phyloP scores from a whole-genome alignment of 2,113 vertebrate genomes.

The Psophia crepitans region DNA sequence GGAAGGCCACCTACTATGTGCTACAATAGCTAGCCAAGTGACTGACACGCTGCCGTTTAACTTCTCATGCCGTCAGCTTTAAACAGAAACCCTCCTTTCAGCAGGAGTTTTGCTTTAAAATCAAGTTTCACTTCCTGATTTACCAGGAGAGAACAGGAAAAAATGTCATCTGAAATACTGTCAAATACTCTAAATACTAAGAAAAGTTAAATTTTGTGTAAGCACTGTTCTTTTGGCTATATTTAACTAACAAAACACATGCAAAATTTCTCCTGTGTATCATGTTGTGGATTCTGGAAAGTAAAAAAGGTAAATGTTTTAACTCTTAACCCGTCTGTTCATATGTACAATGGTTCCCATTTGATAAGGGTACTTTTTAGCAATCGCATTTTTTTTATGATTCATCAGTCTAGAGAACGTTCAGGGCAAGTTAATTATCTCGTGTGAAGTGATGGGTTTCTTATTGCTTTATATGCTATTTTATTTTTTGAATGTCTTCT shows the following conservation, averaged over 20 bases:
- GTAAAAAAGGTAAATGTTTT: neutral
- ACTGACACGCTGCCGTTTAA: slow-evolving; percentile 8
- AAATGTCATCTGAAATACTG: neutral
- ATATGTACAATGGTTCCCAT: neutral
- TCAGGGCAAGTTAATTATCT: neutral
- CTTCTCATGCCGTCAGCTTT: neutral
- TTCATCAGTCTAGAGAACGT: neutral
- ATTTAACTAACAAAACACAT: neutral
- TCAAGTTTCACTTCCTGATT: neutral
- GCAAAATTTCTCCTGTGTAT: neutral
- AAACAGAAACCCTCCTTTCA: neutral
- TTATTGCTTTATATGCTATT: neutral
- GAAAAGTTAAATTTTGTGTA: neutral
- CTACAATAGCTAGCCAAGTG: slow-evolving; percentile 4
- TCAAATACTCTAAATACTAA: neutral
- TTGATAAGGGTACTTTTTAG: neutral
- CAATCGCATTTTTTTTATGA: neutral
- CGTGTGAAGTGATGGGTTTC: neutral
- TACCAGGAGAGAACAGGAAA: neutral
- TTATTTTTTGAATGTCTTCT: neutral
- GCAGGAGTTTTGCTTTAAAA: neutral
- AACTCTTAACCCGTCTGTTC: neutral
- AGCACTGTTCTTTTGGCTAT: neutral
- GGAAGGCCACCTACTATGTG: slow-evolving; percentile 8
- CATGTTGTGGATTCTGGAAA: neutral